These are phyloP conservation scores for Eurystomus gularis DNA, from an alignment of 2,113 vertebrate species.

Conservation along the genomic window DNA sequence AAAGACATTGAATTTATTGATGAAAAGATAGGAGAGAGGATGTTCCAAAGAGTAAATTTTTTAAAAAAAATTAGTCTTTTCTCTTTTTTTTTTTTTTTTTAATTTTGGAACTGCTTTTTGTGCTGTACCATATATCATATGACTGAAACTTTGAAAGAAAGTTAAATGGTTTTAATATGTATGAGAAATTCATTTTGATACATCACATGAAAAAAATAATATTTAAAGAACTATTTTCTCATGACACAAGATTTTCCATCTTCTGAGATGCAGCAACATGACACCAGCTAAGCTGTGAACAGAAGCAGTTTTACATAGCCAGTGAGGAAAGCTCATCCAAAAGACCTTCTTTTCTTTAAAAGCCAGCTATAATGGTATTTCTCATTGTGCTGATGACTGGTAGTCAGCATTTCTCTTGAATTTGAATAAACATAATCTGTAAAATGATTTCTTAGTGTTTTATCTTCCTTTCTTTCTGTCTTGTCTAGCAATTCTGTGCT, in stretches of 20 bases:
- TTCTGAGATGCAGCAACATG: background rate
- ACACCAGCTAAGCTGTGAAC: background rate
- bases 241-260: background rate
- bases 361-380: background rate
- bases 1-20: background rate
- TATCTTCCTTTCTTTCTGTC: background rate
- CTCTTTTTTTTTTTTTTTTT: too few species aligned
- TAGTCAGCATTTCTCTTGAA: background rate
- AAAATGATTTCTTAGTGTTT: background rate
- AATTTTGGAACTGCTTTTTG: background rate
- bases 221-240: background rate
- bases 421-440: background rate
- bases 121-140: background rate
- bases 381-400: background rate
- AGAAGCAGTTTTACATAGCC: background rate
- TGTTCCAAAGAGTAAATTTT: background rate
- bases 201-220: background rate
- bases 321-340: background rate
- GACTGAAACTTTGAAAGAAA: background rate
- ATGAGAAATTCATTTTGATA: background rate
- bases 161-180: background rate
- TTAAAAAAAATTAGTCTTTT: too few species aligned
- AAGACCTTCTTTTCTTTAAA: background rate
- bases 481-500: background rate
- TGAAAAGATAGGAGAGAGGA: background rate